Conservation (phyloP, 2,888 invertebrate genomes). For the Thysanoteuthis rhombus region DNA sequence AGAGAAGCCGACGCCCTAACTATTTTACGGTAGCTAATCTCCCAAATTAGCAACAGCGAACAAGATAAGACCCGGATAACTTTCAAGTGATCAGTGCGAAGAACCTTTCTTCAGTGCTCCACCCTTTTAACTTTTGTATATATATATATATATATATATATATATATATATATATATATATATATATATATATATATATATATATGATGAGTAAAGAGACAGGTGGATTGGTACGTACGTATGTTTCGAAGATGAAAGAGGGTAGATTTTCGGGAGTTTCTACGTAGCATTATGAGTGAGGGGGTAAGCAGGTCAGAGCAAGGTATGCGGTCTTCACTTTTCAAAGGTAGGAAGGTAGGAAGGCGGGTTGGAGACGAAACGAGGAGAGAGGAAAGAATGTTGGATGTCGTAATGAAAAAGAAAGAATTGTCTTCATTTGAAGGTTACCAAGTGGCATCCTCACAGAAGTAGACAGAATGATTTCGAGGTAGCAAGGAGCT, state of each 20-base stretch:
- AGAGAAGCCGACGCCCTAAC: background rate
- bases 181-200: background rate
- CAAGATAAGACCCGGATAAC: background rate
- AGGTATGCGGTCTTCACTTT: background rate
- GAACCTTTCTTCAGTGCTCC: background rate
- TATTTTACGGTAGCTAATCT: background rate
- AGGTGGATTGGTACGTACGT: background rate
- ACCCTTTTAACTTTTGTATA: too few species aligned
- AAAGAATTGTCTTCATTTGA: background rate
- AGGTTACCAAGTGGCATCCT: too few species aligned
- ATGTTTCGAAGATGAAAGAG: background rate
- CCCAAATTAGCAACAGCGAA: slow-evolving; percentile 12
- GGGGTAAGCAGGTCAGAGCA: background rate
- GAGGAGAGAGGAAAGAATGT: background rate
- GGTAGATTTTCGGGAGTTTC: background rate
- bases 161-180: too few species aligned
- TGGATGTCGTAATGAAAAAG: background rate
- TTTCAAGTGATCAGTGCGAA: background rate
- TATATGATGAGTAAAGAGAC: background rate
- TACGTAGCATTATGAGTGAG: background rate
- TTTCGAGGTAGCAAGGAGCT: too few species aligned
- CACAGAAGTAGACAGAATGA: too few species aligned
- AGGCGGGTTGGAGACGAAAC: background rate
- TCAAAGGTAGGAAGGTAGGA: background rate
- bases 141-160: too few species aligned